Conservation (phyloP, 2,888 invertebrate species). For the Caenorhabditis angaria region DNA sequence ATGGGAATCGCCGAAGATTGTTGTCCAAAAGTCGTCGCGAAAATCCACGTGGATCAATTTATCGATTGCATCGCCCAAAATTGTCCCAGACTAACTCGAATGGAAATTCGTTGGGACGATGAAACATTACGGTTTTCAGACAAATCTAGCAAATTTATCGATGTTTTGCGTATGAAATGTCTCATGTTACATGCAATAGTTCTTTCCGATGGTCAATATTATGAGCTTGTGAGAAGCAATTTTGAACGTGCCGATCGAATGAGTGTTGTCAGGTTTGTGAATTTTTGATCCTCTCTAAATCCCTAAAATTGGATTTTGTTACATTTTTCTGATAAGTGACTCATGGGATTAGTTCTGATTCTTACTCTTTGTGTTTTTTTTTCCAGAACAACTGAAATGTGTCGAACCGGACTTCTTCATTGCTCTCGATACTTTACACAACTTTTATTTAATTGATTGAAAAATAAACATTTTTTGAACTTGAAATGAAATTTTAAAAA, state of each 20-base stretch:
- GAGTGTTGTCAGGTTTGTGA: conserved; percentile 82
- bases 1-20: conserved; percentile 97
- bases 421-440: conserved; percentile 91
- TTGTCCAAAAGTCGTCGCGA: conserved; percentile 88
- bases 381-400: conserved; percentile 88
- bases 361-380: no score
- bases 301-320: not conserved
- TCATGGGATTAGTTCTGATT: no score
- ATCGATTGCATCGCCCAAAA: conserved; percentile 96
- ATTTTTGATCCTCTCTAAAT: not conserved
- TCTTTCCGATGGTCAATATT: conserved; percentile 96
- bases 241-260: conserved; percentile 96
- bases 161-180: conserved; percentile 93
- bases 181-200: conserved; percentile 90
- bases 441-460: conserved; percentile 86
- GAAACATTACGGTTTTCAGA: conserved; percentile 97
- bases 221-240: conserved; percentile 98
- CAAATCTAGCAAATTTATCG: conserved; percentile 98
- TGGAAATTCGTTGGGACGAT: conserved; percentile 97
- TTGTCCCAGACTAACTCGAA: conserved; percentile 85
- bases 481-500: conserved; percentile 2
- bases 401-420: conserved; percentile 91
- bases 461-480: not conserved
- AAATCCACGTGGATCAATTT: conserved; percentile 87
- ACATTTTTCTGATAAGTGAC: no score